Conservation (phyloP, 2,888 invertebrate genomes). For the Drosophila ochracea region DNA sequence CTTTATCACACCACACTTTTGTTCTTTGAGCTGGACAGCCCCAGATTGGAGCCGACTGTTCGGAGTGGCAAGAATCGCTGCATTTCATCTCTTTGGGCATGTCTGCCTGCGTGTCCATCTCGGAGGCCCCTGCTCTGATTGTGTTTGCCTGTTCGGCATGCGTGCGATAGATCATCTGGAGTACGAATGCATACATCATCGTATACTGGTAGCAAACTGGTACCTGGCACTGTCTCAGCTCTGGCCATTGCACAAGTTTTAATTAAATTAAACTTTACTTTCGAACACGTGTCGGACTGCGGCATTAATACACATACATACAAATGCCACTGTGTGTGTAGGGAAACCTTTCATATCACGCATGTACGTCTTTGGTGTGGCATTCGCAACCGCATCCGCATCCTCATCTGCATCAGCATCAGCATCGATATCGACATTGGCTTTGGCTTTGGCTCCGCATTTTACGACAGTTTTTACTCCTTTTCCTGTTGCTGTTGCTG, state of each 20-base stretch:
- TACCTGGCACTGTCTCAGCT: slow-evolving; percentile 20
- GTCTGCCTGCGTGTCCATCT: slow-evolving; percentile 51
- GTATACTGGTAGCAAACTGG: not conserved
- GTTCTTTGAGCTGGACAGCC: slow-evolving; percentile 13
- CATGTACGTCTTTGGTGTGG: slow-evolving; percentile 35
- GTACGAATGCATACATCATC: slow-evolving; percentile 12
- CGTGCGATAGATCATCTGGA: slow-evolving; percentile 77
- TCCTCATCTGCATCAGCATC: slow-evolving; percentile 13
- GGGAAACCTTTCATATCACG: slow-evolving; percentile 21
- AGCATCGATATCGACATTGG: slow-evolving; percentile 30
- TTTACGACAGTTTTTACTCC: slow-evolving; percentile 66
- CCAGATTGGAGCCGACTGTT: slow-evolving; percentile 8
- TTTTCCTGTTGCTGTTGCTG: slow-evolving; percentile 14
- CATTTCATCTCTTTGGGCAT: slow-evolving; percentile 43
- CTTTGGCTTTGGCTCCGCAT: slow-evolving; percentile 31
- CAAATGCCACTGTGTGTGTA: not conserved
- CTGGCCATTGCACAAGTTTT: slow-evolving; percentile 68
- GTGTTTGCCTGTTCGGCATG: slow-evolving; percentile 69
- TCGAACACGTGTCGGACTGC: slow-evolving; percentile 73
- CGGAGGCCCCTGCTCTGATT: slow-evolving; percentile 62
- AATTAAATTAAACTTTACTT: slow-evolving; percentile 80
- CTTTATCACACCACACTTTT: slow-evolving; percentile 56
- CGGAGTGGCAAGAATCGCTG: slow-evolving; percentile 15
- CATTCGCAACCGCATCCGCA: slow-evolving; percentile 22
- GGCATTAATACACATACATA: slow-evolving; percentile 15